Percentiles rank a stretch among this genome's conserved stretches.
Evolutionary conservation across 1,140 invertebrate species (phyloP).

Genomic region (Apis laboriosa): DNA sequence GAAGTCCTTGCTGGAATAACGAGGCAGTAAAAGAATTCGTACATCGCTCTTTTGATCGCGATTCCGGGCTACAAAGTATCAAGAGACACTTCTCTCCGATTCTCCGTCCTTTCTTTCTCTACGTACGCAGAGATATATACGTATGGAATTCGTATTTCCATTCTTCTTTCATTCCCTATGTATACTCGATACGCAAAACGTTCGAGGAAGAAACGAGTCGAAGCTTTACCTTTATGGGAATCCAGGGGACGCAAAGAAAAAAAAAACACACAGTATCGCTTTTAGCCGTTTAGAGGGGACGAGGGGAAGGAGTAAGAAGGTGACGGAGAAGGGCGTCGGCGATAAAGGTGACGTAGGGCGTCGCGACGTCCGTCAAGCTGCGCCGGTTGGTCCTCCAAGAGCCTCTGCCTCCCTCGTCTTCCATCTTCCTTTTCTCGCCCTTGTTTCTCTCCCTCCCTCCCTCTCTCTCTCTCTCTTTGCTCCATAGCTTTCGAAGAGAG

Average conservation of each 20-base stretch:
- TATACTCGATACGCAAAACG: background rate
- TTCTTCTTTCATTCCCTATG: too few relatives aligned
- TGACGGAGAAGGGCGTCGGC: conserved; percentile 69
- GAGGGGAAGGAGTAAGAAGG: conserved; percentile 46
- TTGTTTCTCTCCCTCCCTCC: background rate
- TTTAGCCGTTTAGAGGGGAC: conserved; percentile 49
- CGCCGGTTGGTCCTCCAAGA: conserved; percentile 75
- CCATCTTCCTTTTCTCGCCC: conserved; percentile 27
- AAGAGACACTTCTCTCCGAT: background rate
- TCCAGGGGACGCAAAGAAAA: background rate
- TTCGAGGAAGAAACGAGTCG: background rate
- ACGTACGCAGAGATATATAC: too few relatives aligned
- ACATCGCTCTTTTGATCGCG: conserved; percentile 1
- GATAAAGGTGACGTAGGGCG: conserved; percentile 79
- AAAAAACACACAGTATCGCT: conserved; percentile 31
- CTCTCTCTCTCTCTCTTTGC: conserved; percentile 3
- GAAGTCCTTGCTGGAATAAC: conserved; percentile 50
- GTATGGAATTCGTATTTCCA: too few relatives aligned
- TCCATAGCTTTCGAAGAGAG: conserved; percentile 54
- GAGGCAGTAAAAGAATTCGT: conserved; percentile 29
- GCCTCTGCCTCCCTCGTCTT: conserved; percentile 18
- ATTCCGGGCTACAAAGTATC: conserved; percentile 5
- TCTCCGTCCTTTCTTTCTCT: background rate
- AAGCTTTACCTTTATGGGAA: background rate
- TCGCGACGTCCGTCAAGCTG: conserved; percentile 80